Evolutionary conservation across 2,888 invertebrate species (phyloP), one percentile per base, ranked within the genome.

Genomic region (Euphydryas editha): DNA sequence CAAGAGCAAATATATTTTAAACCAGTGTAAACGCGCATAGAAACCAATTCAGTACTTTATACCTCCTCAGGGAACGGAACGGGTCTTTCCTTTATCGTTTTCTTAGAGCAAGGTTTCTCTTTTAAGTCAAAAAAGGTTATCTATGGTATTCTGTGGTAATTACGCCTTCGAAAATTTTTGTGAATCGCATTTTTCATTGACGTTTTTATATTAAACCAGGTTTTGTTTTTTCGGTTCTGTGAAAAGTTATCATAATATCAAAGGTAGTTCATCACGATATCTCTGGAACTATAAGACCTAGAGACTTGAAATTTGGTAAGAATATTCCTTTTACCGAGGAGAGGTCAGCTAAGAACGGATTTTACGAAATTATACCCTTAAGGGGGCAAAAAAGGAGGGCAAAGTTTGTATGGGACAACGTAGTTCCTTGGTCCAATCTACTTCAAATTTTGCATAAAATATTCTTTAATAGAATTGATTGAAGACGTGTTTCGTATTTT

Each of bases 1-100:
- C 60, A n/a, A 47, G 57, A 64, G 55, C 18, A 44, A 61, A 57
- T 61, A 65, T 65, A 49, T 18, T 46, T 44, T 46, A 18, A 56
- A 42, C 49, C 49, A 51, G 20, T 61, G 42, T 49, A 61, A 64
- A 59, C 44, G 64, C 54, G 54, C 54, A 55, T n/a, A 36, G 39
- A 20, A 59, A 60, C 60, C 51, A 36, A 47, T 57, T 60, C 21
- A 21, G 47, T 55, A 17, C 44, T 49, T 65, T 24, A 61, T 61
- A 36, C 39, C 49, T 30, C 61, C 49, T 54, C 17, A 2, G 54
- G 54, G 54, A 54, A 17, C 17, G 36, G 6, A 51, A 51, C 51
- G 21, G 24, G 51, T 51, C 51, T 24, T 30, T 51, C 51, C 51
- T 51, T 51, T 51, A 51, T 51, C 51, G 51, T 51, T 51, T 24